Conservation (phyloP, 2,797 vertebrate genomes). For the Pterois miles region DNA sequence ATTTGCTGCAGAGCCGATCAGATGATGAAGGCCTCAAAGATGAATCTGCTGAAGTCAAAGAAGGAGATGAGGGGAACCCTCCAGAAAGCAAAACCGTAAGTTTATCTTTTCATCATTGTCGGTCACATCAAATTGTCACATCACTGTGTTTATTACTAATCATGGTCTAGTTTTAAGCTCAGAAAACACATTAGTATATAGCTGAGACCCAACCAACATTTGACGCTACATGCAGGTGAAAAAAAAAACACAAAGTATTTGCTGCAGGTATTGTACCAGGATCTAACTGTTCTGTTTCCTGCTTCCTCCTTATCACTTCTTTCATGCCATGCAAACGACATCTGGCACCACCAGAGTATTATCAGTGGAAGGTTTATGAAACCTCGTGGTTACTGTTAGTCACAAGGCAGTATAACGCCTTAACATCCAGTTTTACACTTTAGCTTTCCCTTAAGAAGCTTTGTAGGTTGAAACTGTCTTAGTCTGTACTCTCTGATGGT, state of each 20-base stretch:
- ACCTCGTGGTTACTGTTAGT: background rate
- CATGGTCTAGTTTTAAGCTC: background rate
- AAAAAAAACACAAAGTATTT: background rate
- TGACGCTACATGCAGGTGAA: background rate
- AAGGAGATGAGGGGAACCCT: background rate
- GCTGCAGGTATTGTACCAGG: background rate
- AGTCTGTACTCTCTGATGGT: background rate
- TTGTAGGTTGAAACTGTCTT: background rate
- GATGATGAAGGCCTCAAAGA: constrained; percentile 39
- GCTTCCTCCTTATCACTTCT: constrained; percentile 8
- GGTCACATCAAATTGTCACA: no score
- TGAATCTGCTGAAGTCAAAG: constrained; percentile 10
- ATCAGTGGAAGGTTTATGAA: background rate
- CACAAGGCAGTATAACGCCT: background rate
- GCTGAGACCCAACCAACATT: no score
- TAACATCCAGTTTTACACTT: background rate
- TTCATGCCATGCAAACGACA: constrained; percentile 9
- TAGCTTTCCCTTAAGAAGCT: background rate
- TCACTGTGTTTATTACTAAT: background rate
- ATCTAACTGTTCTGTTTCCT: constrained; percentile 30
- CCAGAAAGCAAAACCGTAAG: constrained; percentile 49
- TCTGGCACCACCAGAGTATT: background rate
- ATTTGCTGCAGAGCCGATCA: constrained; percentile 41
- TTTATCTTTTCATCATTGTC: background rate
- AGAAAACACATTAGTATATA: background rate